These are phyloP conservation scores for Ophthalmolycus amberensis DNA, from an alignment of 2,113 vertebrate species.

Conservation along the genomic window DNA sequence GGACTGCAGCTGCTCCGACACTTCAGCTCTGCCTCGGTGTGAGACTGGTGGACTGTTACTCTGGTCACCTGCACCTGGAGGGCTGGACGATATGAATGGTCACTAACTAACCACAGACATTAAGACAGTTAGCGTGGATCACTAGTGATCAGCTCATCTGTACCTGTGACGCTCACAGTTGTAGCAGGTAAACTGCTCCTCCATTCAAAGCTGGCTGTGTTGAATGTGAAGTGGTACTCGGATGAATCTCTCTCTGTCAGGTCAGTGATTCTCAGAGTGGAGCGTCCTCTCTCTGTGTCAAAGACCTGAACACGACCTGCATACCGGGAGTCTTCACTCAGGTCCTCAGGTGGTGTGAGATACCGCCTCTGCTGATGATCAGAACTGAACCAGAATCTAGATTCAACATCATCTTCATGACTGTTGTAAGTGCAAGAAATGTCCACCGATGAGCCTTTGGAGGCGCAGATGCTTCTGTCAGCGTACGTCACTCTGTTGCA, in stretches of 20 bases:
- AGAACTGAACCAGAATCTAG: neutral
- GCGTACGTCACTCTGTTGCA: slow-evolving; percentile 26
- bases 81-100: neutral
- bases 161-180: slow-evolving; percentile 8
- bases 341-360: neutral
- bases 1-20: neutral
- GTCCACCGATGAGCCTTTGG: slow-evolving; percentile 27
- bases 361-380: neutral
- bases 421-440: neutral
- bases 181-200: neutral
- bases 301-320: neutral
- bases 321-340: neutral
- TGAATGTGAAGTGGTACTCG: slow-evolving; percentile 31
- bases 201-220: accelerated
- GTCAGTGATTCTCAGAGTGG: slow-evolving; percentile 39
- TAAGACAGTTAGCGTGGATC: too few relatives aligned
- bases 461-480: neutral
- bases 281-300: neutral
- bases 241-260: slow-evolving; percentile 44
- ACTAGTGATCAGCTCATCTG: too few relatives aligned
- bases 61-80: neutral
- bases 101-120: too few relatives aligned
- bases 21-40: neutral
- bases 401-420: accelerated
- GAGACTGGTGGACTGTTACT: neutral